Evolutionary conservation across 2,888 invertebrate genomes (phyloP).

Genomic region (Catonia carolina): DNA sequence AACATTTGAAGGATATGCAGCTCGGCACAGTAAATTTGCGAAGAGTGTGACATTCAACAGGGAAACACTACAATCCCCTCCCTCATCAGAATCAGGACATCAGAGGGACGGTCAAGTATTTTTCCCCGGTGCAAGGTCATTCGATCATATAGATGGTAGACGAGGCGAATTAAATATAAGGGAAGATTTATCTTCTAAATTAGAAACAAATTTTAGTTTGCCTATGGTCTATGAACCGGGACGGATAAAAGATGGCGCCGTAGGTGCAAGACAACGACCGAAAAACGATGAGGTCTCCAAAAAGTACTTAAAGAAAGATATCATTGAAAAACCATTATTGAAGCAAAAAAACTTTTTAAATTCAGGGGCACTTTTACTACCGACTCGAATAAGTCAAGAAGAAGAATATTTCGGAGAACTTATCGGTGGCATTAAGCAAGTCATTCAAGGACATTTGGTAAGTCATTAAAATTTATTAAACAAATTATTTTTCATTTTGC

Average conservation of each 20-base stretch:
- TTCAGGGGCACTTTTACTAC: constrained; percentile 31
- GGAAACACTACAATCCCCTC: constrained; percentile 76
- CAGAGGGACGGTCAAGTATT: not conserved
- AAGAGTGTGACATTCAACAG: constrained; percentile 85
- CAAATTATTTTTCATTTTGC: too few relatives aligned
- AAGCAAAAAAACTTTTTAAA: constrained; percentile 33
- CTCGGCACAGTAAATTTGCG: constrained; percentile 76
- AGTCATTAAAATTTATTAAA: constrained; percentile 32
- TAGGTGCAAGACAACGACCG: not conserved
- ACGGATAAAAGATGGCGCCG: not conserved
- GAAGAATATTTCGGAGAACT: constrained; percentile 79
- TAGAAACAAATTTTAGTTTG: not conserved
- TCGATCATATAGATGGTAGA: too few relatives aligned
- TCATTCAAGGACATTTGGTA: constrained; percentile 58
- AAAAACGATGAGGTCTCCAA: not conserved
- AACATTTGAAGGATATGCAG: constrained; percentile 82
- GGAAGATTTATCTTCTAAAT: not conserved
- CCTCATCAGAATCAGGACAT: constrained; percentile 37
- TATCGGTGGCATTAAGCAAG: constrained; percentile 69
- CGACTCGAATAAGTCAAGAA: constrained; percentile 42
- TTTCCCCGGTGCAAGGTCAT: not conserved
- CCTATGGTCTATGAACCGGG: not conserved
- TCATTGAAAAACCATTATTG: constrained; percentile 21
- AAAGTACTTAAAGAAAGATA: not conserved
- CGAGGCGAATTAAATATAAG: not conserved